A percentile compares a stretch with the other conserved stretches of the same genome.
Evolutionary conservation across 2,797 vertebrate species (phyloP).

Genomic region (Ataeniobius toweri): DNA sequence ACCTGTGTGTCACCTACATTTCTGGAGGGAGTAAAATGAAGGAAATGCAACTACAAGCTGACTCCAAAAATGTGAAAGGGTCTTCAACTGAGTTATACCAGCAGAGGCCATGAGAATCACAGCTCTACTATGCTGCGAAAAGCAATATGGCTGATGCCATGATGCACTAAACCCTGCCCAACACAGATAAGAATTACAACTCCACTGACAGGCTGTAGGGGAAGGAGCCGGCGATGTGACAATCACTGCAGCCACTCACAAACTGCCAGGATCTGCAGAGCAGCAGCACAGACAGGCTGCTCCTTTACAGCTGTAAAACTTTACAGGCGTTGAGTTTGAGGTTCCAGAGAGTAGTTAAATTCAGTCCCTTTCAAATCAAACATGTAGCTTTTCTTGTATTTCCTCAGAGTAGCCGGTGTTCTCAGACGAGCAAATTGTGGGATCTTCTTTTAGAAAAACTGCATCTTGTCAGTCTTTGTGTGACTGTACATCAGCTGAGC

Average conservation of each 20-base stretch:
- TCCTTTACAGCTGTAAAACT: neutral
- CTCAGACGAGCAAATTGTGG: conserved; percentile 15
- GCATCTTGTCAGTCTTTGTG: conserved; percentile 18
- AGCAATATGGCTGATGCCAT: conserved; percentile 36
- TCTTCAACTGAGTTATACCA: conserved; percentile 31
- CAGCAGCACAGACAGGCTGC: conserved; percentile 10
- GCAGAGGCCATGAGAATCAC: conserved; percentile 32
- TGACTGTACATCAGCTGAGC: conserved; percentile 42
- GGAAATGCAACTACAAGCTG: conserved; percentile 9
- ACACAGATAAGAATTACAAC: conserved; percentile 55
- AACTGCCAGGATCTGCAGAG: conserved; percentile 36
- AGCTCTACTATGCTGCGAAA: conserved; percentile 36
- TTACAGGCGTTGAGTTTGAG: neutral
- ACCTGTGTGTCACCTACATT: neutral
- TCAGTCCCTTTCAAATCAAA: conserved; percentile 6
- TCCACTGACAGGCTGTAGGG: conserved; percentile 40
- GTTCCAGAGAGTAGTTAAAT: neutral
- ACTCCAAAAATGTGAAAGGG: conserved; percentile 12
- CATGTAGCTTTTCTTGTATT: conserved; percentile 5
- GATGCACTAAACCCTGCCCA: conserved; percentile 37
- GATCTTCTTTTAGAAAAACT: conserved; percentile 27
- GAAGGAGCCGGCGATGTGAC: conserved; percentile 15
- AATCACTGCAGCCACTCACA: conserved; percentile 35
- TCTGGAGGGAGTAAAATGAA: conserved; percentile 18
- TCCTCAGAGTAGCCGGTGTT: conserved; percentile 9